Base-by-base conservation (phyloP, 2,797 vertebrate genomes). In the Rhabdomys pumilio region DNA sequence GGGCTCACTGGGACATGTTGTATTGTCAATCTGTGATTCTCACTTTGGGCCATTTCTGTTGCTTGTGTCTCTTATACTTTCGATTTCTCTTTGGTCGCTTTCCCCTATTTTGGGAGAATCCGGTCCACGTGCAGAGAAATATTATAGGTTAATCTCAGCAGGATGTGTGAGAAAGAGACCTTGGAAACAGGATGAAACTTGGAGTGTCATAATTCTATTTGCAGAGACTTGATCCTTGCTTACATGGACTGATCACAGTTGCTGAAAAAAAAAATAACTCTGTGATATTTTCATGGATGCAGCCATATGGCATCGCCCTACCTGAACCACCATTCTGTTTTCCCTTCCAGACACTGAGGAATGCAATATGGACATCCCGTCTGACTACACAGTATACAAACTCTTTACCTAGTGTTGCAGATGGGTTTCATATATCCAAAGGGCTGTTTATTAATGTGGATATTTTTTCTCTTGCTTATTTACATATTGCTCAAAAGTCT, bases 401-500 rank as follows among this genome's bases (percentile, higher is more conserved):
- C 97, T 93, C 97, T 96, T 90, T 95, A 97, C 97, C 92, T 97
- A 91, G 95, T 97, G 96, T 95, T 95, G 92, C 97, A 98, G 96
- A 97, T 97, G 95, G 97, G 80, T 96, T 96, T 97, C 44, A 84
- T 97, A 81, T 79, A 53, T 98, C 98, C 93, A 98, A 97, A 94
- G 95, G 96, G 92, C 98, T 98, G 94, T 97, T 94, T 97, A 98
- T 96, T 94, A 97, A 97, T 98, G 97, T 97, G 94, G 97, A 97
- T 97, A 98, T 98, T 98, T 97, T 95, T 96, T 98, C 98, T 97
- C 96, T 97, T 15, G 29, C 97, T 98, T 98, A 98, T 98, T 98
- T 98, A 98, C 98, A 98, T 98, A 94, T 98, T 98, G 96, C 97
- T 98, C 97, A 98, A 98, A 98, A 98, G 92, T 96, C 97, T 98